These are phyloP conservation scores for Rhinichthys osculus DNA, from an alignment of 2,797 vertebrate genomes.

Conservation along the genomic window DNA sequence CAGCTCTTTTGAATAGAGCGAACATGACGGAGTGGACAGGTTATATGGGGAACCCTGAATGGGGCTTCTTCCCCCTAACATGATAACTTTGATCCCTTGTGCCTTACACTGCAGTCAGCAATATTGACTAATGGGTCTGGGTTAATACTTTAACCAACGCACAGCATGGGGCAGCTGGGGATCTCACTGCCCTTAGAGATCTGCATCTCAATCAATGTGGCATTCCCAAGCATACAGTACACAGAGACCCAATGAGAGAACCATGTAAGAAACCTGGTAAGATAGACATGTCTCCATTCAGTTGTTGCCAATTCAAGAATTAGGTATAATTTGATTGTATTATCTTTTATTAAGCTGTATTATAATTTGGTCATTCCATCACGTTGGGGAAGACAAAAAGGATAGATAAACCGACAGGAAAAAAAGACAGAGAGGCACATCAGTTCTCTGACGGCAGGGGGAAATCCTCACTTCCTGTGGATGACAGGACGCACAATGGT, in stretches of 20 bases:
- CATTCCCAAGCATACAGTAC: slow-evolving; percentile 58
- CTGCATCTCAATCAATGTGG: slow-evolving; percentile 61
- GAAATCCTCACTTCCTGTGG: slow-evolving; percentile 84
- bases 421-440: slow-evolving; percentile 63
- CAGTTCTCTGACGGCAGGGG: slow-evolving; percentile 77
- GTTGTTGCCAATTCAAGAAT: not conserved
- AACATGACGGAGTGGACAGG: slow-evolving; percentile 79
- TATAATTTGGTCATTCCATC: slow-evolving; percentile 36
- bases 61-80: slow-evolving; percentile 79
- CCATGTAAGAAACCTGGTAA: no score
- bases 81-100: slow-evolving; percentile 84
- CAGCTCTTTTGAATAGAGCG: slow-evolving; percentile 73
- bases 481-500: slow-evolving; percentile 81
- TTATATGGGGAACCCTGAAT: slow-evolving; percentile 73
- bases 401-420: not conserved
- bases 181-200: slow-evolving; percentile 31
- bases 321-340: not conserved
- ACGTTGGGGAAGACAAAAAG: slow-evolving; percentile 11
- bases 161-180: slow-evolving; percentile 56
- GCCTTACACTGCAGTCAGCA: slow-evolving; percentile 83
- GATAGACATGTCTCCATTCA: not conserved
- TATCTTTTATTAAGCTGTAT: not conserved
- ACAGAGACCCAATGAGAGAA: not conserved
- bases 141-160: slow-evolving; percentile 81
- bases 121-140: slow-evolving; percentile 80